Evolutionary conservation across 2,113 vertebrate genomes (phyloP).

Genomic region (Suricata suricatta): DNA sequence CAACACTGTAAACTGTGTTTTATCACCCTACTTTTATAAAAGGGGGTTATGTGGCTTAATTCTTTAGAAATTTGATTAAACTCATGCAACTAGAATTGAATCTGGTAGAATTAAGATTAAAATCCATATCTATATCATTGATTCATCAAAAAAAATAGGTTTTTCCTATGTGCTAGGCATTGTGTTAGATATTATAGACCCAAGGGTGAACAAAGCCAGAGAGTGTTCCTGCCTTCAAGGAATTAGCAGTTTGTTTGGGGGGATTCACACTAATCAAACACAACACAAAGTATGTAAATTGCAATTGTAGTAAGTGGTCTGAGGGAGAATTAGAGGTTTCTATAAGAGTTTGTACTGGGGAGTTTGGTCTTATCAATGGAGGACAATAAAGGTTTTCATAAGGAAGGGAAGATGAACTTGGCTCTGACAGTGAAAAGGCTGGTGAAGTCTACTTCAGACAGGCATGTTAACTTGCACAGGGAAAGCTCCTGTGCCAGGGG

Average conservation of each 20-base stretch:
- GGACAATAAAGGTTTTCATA: background rate
- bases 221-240: background rate
- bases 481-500: background rate
- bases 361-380: background rate
- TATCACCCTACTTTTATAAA: background rate
- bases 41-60: background rate
- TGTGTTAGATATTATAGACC: background rate
- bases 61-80: background rate
- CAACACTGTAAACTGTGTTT: background rate
- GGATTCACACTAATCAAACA: background rate
- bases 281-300: background rate
- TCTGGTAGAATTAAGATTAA: background rate
- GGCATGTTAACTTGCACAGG: too few species aligned
- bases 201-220: background rate
- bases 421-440: background rate
- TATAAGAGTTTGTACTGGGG: background rate
- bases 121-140: background rate
- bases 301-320: background rate
- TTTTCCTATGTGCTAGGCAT: background rate
- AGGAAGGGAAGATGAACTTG: background rate
- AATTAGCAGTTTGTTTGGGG: background rate
- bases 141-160: background rate
- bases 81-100: background rate
- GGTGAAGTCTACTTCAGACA: fast-evolving
- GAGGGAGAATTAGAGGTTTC: background rate